Evolutionary conservation across 2,797 vertebrate species (phyloP), one percentile per base, ranked within the genome.

Genomic region (Karalla daura): DNA sequence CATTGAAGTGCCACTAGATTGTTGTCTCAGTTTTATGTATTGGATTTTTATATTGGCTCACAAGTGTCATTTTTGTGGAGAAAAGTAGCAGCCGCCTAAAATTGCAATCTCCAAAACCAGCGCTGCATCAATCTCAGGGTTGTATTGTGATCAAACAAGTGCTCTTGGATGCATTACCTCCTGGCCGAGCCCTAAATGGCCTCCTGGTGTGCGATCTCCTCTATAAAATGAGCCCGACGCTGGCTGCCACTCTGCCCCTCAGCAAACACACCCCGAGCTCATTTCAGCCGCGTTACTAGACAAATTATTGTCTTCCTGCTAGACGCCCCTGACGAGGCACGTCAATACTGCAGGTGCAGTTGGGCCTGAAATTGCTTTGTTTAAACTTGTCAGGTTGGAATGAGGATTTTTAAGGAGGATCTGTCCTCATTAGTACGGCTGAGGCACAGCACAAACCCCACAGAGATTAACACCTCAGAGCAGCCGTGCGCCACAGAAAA

Each of bases 221-320:
- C 61, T 50, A 18, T 73, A 23, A 76, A 71, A 43, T 14, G 35
- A 74, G 44, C 28, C 55, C 68, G 73, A 65, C 36, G 28, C 21
- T 8, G 20, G 47, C 71, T 65, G 54, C 81, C 73, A 41, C 75
- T 81, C 62, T 64, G 58, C 49, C 55, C 33, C 67, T 43, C 63
- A 21, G 50, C 20, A 11, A 63, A 64, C 72, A 83, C 81, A 83
- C 86, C 66, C 72, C 58, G 64, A 88, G 78, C 85, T 89, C 82
- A 80, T 91, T 91, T 91, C 85, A 88, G 59, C 82, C 51, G 24
- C 80, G 81, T 89, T 90, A 89, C 70, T 28, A 89, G 85, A 94
- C 92, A 94, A 92, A 94, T 93, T 78, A 89, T 91, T 90, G 87
- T 90, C 89, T 93, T 93, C 92, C 92, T 87, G 75, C 76, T 78